Conservation (phyloP, 2,888 invertebrate species). For the Lasius fuliginosus region DNA sequence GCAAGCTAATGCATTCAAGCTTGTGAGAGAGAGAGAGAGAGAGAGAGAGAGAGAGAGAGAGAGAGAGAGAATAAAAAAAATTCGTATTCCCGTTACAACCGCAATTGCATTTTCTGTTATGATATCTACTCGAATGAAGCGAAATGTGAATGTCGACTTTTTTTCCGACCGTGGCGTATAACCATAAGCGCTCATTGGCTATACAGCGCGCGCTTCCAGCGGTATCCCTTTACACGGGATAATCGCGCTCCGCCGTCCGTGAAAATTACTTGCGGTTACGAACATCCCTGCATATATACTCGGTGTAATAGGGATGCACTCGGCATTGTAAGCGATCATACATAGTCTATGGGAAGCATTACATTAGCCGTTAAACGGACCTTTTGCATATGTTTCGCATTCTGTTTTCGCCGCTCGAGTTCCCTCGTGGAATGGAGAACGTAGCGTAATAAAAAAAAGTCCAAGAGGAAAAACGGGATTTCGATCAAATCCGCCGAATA, state of each 20-base stretch:
- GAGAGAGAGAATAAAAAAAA: neutral
- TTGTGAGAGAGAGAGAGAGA: neutral
- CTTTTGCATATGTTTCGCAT: conserved; percentile 1
- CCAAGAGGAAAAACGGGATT: conserved; percentile 13
- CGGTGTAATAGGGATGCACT: conserved; percentile 11
- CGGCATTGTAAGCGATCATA: conserved; percentile 43
- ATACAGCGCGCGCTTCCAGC: conserved; percentile 1
- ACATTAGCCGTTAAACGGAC: neutral
- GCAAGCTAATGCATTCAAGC: neutral
- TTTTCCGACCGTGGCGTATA: conserved; percentile 9
- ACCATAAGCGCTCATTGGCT: neutral
- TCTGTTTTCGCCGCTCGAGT: neutral
- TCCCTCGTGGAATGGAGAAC: neutral
- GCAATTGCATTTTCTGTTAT: conserved; percentile 1
- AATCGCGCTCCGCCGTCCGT: conserved; percentile 24
- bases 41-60: neutral
- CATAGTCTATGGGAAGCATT: conserved; percentile 22
- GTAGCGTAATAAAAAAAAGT: neutral
- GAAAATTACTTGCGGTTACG: conserved; percentile 54
- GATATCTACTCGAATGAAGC: neutral
- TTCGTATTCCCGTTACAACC: neutral
- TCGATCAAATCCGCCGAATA: conserved; percentile 42
- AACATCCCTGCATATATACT: neutral
- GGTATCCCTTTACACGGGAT: neutral
- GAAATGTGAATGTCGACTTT: neutral